phyloP scores from a whole-genome alignment of 2,888 invertebrate species.

The Trachelus tabidus region DNA sequence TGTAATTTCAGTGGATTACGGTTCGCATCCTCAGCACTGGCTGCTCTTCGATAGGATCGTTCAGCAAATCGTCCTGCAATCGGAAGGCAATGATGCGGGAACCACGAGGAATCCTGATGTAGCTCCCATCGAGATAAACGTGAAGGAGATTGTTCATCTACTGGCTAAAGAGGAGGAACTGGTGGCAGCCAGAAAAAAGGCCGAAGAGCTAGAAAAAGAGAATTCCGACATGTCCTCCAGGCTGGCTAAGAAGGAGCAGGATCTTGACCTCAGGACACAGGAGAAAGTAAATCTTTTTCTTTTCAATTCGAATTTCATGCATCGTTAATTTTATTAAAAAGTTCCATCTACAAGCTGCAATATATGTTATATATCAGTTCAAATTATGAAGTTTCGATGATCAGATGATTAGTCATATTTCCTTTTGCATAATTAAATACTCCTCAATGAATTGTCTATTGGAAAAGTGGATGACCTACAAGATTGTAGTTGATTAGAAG shows the following conservation, averaged over 20 bases:
- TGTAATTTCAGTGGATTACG: conserved; percentile 78
- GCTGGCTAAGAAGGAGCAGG: conserved; percentile 92
- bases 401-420: no score
- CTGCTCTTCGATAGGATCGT: conserved; percentile 92
- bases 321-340: not conserved
- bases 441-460: no score
- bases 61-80: conserved; percentile 93
- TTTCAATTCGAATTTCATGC: conserved; percentile 7
- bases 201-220: conserved; percentile 89
- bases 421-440: no score
- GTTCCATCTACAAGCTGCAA: not conserved
- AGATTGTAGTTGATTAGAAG: not conserved
- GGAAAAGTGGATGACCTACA: not conserved
- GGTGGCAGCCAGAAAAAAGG: conserved; percentile 85
- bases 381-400: not conserved
- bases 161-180: conserved; percentile 94
- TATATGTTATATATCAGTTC: not conserved
- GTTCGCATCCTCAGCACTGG: conserved; percentile 92
- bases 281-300: conserved; percentile 73
- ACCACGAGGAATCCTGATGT: conserved; percentile 82
- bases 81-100: conserved; percentile 67
- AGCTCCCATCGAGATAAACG: conserved; percentile 88
- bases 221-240: conserved; percentile 88
- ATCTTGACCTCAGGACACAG: conserved; percentile 87
- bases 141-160: conserved; percentile 89